These are phyloP conservation scores for Amphimallon solstitiale DNA, from an alignment of 2,888 invertebrate species.

Conservation along the genomic window DNA sequence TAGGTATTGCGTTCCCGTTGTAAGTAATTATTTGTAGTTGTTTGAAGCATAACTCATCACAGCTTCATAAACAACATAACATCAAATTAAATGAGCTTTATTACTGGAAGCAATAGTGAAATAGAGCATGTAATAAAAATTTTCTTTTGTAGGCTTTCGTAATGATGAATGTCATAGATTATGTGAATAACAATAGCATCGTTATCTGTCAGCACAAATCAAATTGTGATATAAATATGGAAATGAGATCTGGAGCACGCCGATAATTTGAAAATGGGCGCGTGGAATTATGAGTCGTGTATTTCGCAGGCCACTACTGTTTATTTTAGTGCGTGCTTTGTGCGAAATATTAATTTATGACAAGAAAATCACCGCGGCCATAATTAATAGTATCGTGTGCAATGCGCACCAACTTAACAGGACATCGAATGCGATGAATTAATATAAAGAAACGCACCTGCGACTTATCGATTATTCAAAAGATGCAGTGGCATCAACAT, in stretches of 20 bases:
- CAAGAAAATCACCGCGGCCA: too few relatives aligned
- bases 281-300: neutral
- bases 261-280: constrained; percentile 9
- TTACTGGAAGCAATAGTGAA: too few relatives aligned
- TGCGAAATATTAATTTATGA: constrained; percentile 10
- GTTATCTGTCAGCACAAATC: constrained; percentile 1
- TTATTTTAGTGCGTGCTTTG: constrained; percentile 1
- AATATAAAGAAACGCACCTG: neutral
- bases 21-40: too few relatives aligned
- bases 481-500: neutral
- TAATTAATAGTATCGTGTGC: constrained; percentile 7
- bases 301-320: constrained; percentile 6
- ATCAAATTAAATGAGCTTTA: too few relatives aligned
- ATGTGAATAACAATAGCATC: neutral
- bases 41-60: too few relatives aligned
- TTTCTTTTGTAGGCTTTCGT: too few relatives aligned
- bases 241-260: constrained; percentile 22
- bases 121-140: too few relatives aligned
- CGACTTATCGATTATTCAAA: constrained; percentile 19
- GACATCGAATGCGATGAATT: neutral
- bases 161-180: too few relatives aligned
- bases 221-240: neutral
- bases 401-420: neutral
- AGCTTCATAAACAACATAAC: too few relatives aligned
- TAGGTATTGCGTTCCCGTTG: too few relatives aligned